Base-by-base conservation (phyloP, 2,113 vertebrate species). In the Rhinogobius similis region DNA sequence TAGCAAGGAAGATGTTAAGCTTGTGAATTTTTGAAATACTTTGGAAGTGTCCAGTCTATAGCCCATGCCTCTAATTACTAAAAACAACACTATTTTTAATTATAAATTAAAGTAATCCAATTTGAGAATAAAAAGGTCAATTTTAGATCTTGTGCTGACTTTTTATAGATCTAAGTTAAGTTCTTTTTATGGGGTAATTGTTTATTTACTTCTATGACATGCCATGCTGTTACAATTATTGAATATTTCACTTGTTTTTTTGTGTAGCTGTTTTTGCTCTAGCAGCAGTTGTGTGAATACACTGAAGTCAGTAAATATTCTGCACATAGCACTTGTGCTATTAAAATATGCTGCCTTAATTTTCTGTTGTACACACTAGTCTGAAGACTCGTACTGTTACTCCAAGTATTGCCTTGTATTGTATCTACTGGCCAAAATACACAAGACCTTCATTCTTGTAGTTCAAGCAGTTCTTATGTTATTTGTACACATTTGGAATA, bases 401-500 rank as follows among this genome's bases (percentile, higher is more conserved):
- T 64, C 61, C 4, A 58, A 6, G 9, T 50, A 53, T 65, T 81
- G 67, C 77, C 77, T 86, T 82, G 52, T 56, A 52, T 63, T 43
- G 32, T 32, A 62, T 10, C 39, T 9, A 36, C 29, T 39, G 68
- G 71, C 66, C 62, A 80, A 81, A 84, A 58, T 26, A 46, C 23
- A 2, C 62, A 67, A 62, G 26, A 13, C 18, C 1, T 70, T 76
- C 44, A 4, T 3, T 58, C 48, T 71, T 64, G 61, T 44, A 4
- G 48, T 74, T 58, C 8, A 2, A 72, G 4, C 44, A 65, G 43
- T 72, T 72, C 67, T n/a, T 50, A 59, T 78, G 29, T 68, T 87
- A 86, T 85, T 85, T 86, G 85, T 87, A 82, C 76, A 5, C 2
- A 16, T 70, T 85, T 26, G 0, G 29, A 87, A 88, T 85, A 87